A percentile compares a stretch with the other conserved stretches of the same genome.
Evolutionary conservation across 2,113 vertebrate genomes (phyloP).

Genomic region (Picathartes gymnocephalus): DNA sequence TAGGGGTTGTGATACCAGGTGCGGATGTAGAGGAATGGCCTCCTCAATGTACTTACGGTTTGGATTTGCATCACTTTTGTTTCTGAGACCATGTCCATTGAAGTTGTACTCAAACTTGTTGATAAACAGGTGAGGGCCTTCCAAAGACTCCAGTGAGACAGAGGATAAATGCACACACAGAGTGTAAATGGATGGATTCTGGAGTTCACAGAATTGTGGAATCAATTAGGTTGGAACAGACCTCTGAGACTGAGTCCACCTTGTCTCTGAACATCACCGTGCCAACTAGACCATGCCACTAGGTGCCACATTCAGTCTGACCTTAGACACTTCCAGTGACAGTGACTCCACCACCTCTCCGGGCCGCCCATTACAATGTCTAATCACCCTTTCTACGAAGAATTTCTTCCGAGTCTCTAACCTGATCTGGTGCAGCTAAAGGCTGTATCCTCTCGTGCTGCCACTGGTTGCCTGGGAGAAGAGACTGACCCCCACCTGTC

Average conservation of each 20-base stretch:
- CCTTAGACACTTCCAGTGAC: background rate
- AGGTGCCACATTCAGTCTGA: background rate
- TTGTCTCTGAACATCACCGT: background rate
- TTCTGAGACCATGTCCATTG: background rate
- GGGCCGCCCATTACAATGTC: background rate
- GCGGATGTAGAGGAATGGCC: background rate
- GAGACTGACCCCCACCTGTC: too few species aligned
- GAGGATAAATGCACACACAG: background rate
- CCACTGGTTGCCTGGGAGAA: fast-evolving
- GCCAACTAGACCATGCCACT: background rate
- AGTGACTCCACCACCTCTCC: background rate
- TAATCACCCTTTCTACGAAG: background rate
- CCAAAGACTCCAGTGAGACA: background rate
- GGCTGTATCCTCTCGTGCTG: background rate
- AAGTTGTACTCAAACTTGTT: background rate
- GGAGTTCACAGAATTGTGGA: background rate
- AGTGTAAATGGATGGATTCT: background rate
- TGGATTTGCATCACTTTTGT: background rate
- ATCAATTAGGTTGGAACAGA: background rate
- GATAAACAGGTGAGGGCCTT: background rate
- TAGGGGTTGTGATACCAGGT: background rate
- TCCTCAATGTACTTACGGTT: background rate
- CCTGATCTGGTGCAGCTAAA: background rate
- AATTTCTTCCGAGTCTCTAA: background rate
- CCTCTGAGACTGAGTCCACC: background rate